Conservation (phyloP, 92 coral and sea anemone genomes). For the Epizoanthus scotinus region DNA sequence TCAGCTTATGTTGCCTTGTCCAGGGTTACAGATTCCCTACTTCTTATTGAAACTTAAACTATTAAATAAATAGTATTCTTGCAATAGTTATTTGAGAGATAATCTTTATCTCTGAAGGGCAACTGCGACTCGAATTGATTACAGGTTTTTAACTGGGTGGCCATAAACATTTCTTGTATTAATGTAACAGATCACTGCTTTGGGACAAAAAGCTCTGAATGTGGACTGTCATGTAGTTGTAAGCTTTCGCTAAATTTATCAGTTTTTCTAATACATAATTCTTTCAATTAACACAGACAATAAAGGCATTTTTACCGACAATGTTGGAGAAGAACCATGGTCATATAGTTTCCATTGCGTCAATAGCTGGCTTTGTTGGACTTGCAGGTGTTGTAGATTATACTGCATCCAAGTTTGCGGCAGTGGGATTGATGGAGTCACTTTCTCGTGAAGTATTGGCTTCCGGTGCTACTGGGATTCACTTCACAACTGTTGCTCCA, state of each 20-base stretch:
- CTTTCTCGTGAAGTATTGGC: conserved; percentile 72
- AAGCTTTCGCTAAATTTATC: background rate
- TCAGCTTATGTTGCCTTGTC: too few species aligned
- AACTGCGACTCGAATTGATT: too few species aligned
- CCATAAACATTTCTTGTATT: too few species aligned
- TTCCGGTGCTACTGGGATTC: conserved; percentile 60
- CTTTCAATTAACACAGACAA: conserved; percentile 58
- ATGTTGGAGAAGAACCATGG: conserved; percentile 87
- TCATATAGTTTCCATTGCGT: conserved; percentile 81
- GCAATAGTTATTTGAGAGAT: too few species aligned
- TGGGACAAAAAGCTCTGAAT: background rate
- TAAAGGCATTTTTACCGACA: conserved; percentile 77
- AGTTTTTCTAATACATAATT: background rate
- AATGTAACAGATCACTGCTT: too few species aligned
- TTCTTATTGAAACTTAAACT: too few species aligned
- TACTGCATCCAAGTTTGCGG: conserved; percentile 92
- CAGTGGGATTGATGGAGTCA: conserved; percentile 89
- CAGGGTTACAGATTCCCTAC: too few species aligned
- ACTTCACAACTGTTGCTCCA: conserved; percentile 89
- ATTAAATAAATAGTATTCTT: too few species aligned
- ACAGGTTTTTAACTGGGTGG: too few species aligned
- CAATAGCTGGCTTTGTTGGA: conserved; percentile 76
- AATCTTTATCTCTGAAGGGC: too few species aligned
- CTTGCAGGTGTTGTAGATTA: conserved; percentile 84
- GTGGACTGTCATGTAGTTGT: background rate